Evolutionary conservation across 2,113 vertebrate species (phyloP).

Genomic region (Procapra przewalskii): DNA sequence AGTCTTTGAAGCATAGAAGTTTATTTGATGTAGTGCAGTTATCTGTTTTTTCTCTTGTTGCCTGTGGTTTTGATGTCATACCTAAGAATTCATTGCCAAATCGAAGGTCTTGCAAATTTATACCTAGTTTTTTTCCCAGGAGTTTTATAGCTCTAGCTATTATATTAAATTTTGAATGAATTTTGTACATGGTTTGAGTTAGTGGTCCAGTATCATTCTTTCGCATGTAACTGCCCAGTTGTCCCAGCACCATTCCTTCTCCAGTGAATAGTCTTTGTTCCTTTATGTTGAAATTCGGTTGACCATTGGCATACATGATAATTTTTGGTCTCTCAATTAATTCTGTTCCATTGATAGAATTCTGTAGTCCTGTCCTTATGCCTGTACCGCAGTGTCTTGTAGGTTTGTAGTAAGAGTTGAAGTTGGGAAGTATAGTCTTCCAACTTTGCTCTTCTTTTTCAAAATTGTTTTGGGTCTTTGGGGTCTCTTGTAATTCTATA

Average conservation of each 20-base stretch:
- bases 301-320: not conserved
- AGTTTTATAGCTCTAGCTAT: not conserved
- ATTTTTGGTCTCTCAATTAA: not conserved
- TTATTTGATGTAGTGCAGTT: not conserved
- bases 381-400: not conserved
- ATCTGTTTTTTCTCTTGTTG: not conserved
- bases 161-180: not conserved
- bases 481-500: not conserved
- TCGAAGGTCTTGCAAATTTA: not conserved
- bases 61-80: not conserved
- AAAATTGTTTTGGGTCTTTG: not conserved
- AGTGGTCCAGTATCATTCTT: not conserved
- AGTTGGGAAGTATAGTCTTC: not conserved
- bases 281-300: not conserved
- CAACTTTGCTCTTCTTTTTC: not conserved
- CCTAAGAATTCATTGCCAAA: not conserved
- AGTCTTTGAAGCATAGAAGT: not conserved
- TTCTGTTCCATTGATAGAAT: not conserved
- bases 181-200: not conserved
- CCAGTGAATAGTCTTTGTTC: not conserved
- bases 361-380: not conserved
- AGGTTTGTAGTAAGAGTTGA: not conserved
- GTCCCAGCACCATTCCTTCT: not conserved
- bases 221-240: not conserved
- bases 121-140: not conserved